A percentile compares a stretch with the other conserved stretches of the same genome.
phyloP scores from a whole-genome alignment of 2,888 invertebrate species.

The Phorcus lineatus region DNA sequence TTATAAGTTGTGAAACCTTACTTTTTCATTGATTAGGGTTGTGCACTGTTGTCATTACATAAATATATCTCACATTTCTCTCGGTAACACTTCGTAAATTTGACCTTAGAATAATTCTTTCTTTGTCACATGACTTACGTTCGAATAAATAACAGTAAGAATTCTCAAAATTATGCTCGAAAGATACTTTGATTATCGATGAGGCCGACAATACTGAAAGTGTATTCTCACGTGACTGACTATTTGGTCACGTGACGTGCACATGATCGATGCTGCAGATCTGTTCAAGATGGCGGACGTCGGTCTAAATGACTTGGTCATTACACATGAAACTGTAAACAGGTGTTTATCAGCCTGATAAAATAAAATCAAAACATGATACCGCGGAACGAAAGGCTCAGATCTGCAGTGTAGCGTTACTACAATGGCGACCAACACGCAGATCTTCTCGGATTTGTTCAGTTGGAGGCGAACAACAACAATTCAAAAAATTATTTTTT shows the following conservation, averaged over 20 bases:
- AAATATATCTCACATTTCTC: no score
- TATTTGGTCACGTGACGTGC: neutral
- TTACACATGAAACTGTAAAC: neutral
- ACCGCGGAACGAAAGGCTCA: neutral
- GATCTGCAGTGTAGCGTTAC: neutral
- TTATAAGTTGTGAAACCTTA: no score
- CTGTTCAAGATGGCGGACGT: slow-evolving; percentile 24
- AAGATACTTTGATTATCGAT: no score
- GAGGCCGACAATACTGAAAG: no score
- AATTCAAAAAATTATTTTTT: slow-evolving; percentile 21
- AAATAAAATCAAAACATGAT: neutral
- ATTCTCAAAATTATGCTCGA: no score
- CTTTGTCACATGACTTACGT: no score
- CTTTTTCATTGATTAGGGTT: no score
- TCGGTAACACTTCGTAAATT: no score
- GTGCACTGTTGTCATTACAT: no score
- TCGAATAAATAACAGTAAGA: no score
- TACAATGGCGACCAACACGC: slow-evolving; percentile 3
- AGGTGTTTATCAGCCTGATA: neutral
- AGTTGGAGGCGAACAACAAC: slow-evolving; percentile 15
- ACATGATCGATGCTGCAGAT: slow-evolving; percentile 9
- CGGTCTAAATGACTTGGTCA: neutral
- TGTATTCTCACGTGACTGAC: neutral
- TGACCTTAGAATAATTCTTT: no score
- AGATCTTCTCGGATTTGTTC: slow-evolving; percentile 2